Evolutionary conservation across 1,140 invertebrate species (phyloP).

Genomic region (Paramacrobiotus metropolitanus): DNA sequence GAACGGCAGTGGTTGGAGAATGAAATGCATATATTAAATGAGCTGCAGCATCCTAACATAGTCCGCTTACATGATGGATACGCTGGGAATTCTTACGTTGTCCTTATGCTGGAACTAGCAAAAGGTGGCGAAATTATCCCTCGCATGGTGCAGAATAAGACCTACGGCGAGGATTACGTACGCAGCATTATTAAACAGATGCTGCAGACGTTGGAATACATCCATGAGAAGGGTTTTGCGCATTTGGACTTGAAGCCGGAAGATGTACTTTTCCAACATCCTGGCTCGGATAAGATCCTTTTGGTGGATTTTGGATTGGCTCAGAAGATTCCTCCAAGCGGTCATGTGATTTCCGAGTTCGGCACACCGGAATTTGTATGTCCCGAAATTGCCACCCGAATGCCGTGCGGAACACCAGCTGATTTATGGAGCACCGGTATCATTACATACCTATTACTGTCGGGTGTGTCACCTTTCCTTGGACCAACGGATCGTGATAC

Average conservation of each 20-base stretch:
- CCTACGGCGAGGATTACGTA: conserved; percentile 64
- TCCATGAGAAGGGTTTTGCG: conserved; percentile 64
- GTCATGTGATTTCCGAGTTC: conserved; percentile 45
- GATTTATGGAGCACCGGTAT: conserved; percentile 73
- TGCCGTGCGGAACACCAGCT: conserved; percentile 51
- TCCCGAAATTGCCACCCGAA: conserved; percentile 58
- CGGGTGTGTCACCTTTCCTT: conserved; percentile 21
- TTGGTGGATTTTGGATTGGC: conserved; percentile 34
- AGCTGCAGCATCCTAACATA: conserved; percentile 55
- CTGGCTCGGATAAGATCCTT: not conserved
- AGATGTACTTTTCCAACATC: conserved; percentile 16
- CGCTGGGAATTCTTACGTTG: conserved; percentile 52
- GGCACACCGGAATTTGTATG: conserved; percentile 63
- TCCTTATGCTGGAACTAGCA: conserved; percentile 50
- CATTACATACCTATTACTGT: conserved; percentile 55
- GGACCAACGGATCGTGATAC: conserved; percentile 68
- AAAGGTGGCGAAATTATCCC: conserved; percentile 63
- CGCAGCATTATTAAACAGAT: conserved; percentile 63
- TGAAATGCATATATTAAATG: conserved; percentile 70
- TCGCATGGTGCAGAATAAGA: conserved; percentile 41
- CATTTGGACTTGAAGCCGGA: conserved; percentile 72
- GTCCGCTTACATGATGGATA: conserved; percentile 65
- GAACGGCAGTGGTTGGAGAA: conserved; percentile 56
- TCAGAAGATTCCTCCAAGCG: conserved; percentile 33
- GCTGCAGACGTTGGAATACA: conserved; percentile 58